These are phyloP conservation scores for Arctocebus calabarensis DNA, from an alignment of 2,797 vertebrate genomes.

Conservation along the genomic window DNA sequence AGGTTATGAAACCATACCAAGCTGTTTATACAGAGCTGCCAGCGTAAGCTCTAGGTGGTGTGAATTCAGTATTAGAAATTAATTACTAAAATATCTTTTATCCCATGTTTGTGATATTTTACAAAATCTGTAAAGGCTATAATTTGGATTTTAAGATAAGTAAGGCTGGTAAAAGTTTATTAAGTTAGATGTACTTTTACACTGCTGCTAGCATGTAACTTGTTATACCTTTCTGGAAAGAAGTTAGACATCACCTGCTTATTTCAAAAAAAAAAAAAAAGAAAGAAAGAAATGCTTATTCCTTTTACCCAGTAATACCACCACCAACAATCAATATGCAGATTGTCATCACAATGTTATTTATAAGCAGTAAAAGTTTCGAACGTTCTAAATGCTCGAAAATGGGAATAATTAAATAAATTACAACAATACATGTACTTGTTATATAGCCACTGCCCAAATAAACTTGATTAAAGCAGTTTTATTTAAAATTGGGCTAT, in stretches of 20 bases:
- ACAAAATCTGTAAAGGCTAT: conserved; percentile 2
- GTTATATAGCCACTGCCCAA: not conserved
- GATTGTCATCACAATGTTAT: not conserved
- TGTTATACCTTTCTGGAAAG: conserved; percentile 23
- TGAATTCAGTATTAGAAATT: conserved; percentile 22
- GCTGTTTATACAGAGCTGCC: no score
- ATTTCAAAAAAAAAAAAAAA: no score
- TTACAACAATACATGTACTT: conserved; percentile 6
- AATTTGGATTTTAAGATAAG: conserved; percentile 43
- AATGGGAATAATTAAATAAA: not conserved
- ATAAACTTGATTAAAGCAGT: conserved; percentile 6
- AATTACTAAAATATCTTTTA: conserved; percentile 13
- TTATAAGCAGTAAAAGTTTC: conserved; percentile 6
- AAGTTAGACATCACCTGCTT: not conserved
- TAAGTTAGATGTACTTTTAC: not conserved
- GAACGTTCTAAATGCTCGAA: not conserved
- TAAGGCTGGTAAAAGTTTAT: not conserved
- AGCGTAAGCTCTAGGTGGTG: not conserved
- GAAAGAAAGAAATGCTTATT: not conserved
- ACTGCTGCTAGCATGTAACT: not conserved
- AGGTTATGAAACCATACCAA: no score
- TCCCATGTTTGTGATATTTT: not conserved
- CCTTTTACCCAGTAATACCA: conserved; percentile 14
- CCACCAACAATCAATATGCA: not conserved
- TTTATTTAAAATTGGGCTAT: conserved; percentile 14